Base-by-base conservation (phyloP, 2,888 invertebrate genomes). In the Cephus pulcher region DNA sequence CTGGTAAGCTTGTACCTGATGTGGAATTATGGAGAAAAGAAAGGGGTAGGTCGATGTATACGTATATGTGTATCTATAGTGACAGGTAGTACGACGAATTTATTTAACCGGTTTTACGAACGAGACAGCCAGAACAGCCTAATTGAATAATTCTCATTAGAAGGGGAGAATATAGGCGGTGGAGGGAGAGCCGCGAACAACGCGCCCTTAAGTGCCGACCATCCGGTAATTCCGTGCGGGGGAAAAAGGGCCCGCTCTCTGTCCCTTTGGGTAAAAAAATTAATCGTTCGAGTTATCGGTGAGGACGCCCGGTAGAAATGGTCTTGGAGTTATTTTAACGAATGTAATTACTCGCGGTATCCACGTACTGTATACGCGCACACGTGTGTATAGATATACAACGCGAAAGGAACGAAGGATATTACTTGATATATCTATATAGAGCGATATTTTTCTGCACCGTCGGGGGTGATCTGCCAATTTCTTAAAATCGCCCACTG, bases 311-410 rank as follows among this genome's bases (percentile, higher is more conserved):
- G 78, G 76, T 75, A 33, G 32, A 71, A 32, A 71, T 71, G 12
- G 34, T 71, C 34, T 71, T 76, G 56, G 75, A 84, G 84, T 85
- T 86, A 84, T 86, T 88, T 88, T 86, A 88, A 88, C 87, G 87
- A 88, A 87, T 84, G 84, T 86, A 87, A 88, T 88, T 88, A 89
- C 85, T 84, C 82, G 78, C 75, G 68, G 74, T 56, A 56, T 56
- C 56, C 56, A 23, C 9, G 9, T 2, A 56, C 56, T 23, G 56
- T 56, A 9, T 56, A 35, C 12, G 11, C 35, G 73, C 71, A 70
- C 69, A 70, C 34, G 56, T 12, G n/a, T 73, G 15, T 73, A 32
- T 37, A 33, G 34, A 34, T 68, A 71, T 34, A 68, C 11, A 11
- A 34, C 34, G 69, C 23, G 33, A 23, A 33, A 76, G 35, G 68